Percentiles rank a stretch among this genome's conserved stretches.
Conservation (phyloP, 2,888 invertebrate genomes). For the Heteromyza rotundicornis region DNA sequence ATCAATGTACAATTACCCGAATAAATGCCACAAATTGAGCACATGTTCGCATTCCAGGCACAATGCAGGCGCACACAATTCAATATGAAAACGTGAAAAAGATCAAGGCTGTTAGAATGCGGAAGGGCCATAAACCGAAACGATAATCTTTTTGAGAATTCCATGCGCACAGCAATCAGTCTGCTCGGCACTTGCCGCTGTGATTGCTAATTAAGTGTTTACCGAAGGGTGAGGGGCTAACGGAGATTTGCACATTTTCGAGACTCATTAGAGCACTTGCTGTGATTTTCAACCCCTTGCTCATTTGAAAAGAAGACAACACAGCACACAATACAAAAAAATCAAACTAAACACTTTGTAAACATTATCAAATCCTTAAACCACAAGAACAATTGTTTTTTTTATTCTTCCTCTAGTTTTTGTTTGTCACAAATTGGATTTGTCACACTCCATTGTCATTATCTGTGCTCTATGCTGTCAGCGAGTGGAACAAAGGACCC, state of each 20-base stretch:
- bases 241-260: neutral
- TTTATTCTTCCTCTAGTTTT: conserved; percentile 14
- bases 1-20: conserved; percentile 41
- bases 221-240: conserved; percentile 1
- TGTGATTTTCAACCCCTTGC: conserved; percentile 7
- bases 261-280: neutral
- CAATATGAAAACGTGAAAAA: neutral
- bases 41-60: conserved; percentile 35
- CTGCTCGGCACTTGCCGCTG: conserved; percentile 10
- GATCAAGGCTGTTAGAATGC: neutral
- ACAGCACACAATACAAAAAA: conserved; percentile 12
- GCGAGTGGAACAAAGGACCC: no score
- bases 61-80: neutral
- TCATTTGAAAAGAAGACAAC: neutral
- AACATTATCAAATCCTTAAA: conserved; percentile 31
- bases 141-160: conserved; percentile 22
- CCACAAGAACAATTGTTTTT: conserved; percentile 27
- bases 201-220: conserved; percentile 40
- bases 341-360: conserved; percentile 6
- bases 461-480: no score
- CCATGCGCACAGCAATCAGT: conserved; percentile 8
- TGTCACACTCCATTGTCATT: conserved; percentile 32
- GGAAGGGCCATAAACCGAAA: neutral
- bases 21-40: conserved; percentile 43
- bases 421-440: conserved; percentile 31